phyloP scores from a whole-genome alignment of 2,888 invertebrate genomes.

The Drosophila melanosoma region DNA sequence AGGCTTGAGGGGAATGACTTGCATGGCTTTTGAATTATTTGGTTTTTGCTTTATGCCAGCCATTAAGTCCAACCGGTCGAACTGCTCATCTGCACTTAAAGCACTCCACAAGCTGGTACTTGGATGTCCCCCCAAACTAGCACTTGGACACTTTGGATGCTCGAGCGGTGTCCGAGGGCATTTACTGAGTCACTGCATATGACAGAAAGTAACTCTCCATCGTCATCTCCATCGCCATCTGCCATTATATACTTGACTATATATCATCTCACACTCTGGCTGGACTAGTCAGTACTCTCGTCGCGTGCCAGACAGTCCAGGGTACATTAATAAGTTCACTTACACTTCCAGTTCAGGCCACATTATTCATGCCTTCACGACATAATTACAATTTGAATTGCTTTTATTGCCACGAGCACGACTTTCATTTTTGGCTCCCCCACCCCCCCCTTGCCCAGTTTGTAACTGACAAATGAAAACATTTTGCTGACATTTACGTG shows the following conservation, averaged over 20 bases:
- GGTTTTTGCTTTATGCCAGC: conserved; percentile 55
- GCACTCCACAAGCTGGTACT: conserved; percentile 47
- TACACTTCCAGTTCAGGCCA: conserved; percentile 71
- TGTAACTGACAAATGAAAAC: conserved; percentile 74
- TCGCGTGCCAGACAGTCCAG: conserved; percentile 59
- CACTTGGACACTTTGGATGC: conserved; percentile 46
- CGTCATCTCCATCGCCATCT: conserved; percentile 8
- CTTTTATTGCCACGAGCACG: conserved; percentile 66
- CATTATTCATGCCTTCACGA: conserved; percentile 75
- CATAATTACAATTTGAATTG: conserved; percentile 79
- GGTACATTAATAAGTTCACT: conserved; percentile 74
- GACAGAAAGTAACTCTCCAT: conserved; percentile 45
- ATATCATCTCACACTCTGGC: conserved; percentile 22
- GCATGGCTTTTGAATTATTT: conserved; percentile 42
- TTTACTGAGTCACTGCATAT: conserved; percentile 48
- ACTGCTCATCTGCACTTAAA: conserved; percentile 63
- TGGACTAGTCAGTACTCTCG: conserved; percentile 26
- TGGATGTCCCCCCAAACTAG: conserved; percentile 18
- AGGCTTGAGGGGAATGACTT: conserved; percentile 31
- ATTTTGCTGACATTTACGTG: conserved; percentile 73
- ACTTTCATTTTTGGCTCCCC: conserved; percentile 45
- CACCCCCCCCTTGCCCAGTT: conserved; percentile 51
- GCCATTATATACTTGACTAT: conserved; percentile 5
- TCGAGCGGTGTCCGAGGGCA: conserved; percentile 40
- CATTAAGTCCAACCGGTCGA: conserved; percentile 56